Conservation (phyloP, 2,113 vertebrate species). For the Odontesthes bonariensis region DNA sequence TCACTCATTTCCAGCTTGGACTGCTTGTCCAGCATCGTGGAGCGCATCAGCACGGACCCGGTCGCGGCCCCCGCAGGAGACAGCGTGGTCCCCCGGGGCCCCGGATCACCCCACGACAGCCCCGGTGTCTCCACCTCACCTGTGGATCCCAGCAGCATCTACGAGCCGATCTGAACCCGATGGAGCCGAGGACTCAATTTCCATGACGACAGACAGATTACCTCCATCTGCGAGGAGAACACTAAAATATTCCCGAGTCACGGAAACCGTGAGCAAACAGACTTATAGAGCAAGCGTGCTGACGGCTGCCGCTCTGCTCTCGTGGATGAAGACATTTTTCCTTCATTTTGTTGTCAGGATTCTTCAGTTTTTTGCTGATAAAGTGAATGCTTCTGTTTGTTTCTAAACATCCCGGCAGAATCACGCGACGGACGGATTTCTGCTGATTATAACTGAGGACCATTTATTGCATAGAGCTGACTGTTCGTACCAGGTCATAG, state of each 20-base stretch:
- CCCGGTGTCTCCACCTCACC: slow-evolving; percentile 19
- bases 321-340: neutral
- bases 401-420: slow-evolving; percentile 3
- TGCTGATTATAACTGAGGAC: slow-evolving; percentile 50
- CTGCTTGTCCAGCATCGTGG: slow-evolving; percentile 96
- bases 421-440: neutral
- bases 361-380: slow-evolving; percentile 10
- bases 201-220: slow-evolving; percentile 3
- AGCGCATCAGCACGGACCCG: slow-evolving; percentile 86
- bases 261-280: neutral
- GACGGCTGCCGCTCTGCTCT: neutral
- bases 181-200: neutral
- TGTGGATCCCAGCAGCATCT: slow-evolving; percentile 35
- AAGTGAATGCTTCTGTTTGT: neutral
- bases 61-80: slow-evolving; percentile 45
- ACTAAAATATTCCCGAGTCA: slow-evolving; percentile 11
- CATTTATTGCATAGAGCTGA: slow-evolving; percentile 46
- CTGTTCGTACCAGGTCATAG: neutral
- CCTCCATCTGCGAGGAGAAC: slow-evolving; percentile 7
- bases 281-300: neutral
- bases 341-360: neutral
- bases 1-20: slow-evolving; percentile 92
- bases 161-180: slow-evolving; percentile 32
- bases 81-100: slow-evolving; percentile 64
- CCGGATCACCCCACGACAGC: slow-evolving; percentile 51